These are phyloP conservation scores for Leptinotarsa undecemlineata DNA, from an alignment of 1,140 invertebrate species.

Conservation along the genomic window DNA sequence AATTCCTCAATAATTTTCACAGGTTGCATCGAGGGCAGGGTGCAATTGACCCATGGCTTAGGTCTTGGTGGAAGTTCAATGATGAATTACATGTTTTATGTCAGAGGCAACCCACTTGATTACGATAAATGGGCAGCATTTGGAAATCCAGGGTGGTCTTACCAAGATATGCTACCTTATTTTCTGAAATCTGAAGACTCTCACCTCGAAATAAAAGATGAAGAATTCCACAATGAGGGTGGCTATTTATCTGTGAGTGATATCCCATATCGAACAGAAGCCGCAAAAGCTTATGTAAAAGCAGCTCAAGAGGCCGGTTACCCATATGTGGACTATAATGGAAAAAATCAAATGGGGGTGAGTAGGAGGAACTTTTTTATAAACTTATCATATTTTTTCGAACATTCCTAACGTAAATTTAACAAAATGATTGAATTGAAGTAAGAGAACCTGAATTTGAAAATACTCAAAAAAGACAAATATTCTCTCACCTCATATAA, in stretches of 20 bases:
- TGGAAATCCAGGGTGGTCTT: slow-evolving; percentile 83
- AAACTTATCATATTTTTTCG: too few relatives aligned
- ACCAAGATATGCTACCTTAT: slow-evolving; percentile 77
- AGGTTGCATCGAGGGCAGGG: too few relatives aligned
- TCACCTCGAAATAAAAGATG: slow-evolving; percentile 48
- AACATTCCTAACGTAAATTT: too few relatives aligned
- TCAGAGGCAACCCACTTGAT: slow-evolving; percentile 71
- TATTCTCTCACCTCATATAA: too few relatives aligned
- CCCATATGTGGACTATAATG: slow-evolving; percentile 79
- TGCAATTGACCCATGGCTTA: too few relatives aligned
- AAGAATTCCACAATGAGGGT: slow-evolving; percentile 57
- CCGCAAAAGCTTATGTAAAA: slow-evolving; percentile 69
- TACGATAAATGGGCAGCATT: slow-evolving; percentile 67
- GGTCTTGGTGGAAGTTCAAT: slow-evolving; percentile 75
- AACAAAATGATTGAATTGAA: too few relatives aligned
- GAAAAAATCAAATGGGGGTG: slow-evolving; percentile 81
- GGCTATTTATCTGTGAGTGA: slow-evolving; percentile 49
- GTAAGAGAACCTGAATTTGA: too few relatives aligned
- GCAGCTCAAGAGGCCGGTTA: slow-evolving; percentile 76
- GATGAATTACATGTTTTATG: slow-evolving; percentile 89
- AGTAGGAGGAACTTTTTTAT: not conserved
- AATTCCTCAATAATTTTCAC: too few relatives aligned
- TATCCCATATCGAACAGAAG: slow-evolving; percentile 63
- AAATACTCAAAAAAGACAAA: too few relatives aligned
- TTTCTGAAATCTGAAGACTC: slow-evolving; percentile 80